Evolutionary conservation across 2,888 invertebrate species (phyloP).

Genomic region (Sturmia bella): DNA sequence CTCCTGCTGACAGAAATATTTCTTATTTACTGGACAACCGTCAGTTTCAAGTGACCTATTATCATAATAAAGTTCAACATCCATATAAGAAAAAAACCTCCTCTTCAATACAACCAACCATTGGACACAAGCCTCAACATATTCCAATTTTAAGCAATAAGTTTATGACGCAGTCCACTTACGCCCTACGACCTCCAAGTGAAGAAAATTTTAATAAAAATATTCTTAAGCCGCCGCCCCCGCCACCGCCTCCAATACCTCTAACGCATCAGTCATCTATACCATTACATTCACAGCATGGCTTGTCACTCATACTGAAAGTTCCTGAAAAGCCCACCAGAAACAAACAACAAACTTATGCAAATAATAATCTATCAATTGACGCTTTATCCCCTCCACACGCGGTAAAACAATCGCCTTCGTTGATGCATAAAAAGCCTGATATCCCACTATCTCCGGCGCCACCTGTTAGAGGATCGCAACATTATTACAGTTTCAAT

Average conservation of each 20-base stretch:
- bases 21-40: neutral
- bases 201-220: slow-evolving; percentile 60
- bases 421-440: neutral
- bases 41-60: slow-evolving; percentile 54
- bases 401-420: neutral
- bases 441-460: neutral
- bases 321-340: slow-evolving; percentile 13
- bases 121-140: slow-evolving; percentile 22
- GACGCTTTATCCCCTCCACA: neutral
- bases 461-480: neutral
- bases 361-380: neutral
- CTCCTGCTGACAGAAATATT: neutral
- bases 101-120: neutral
- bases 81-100: slow-evolving; percentile 27
- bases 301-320: slow-evolving; percentile 10
- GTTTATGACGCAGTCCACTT: neutral
- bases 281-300: slow-evolving; percentile 6
- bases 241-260: slow-evolving; percentile 47
- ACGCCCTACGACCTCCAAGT: slow-evolving; percentile 33
- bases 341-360: neutral
- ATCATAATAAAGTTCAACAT: slow-evolving; percentile 64
- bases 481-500: slow-evolving; percentile 54
- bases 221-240: slow-evolving; percentile 73
- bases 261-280: neutral
- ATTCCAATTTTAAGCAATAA: slow-evolving; percentile 9